Base-by-base conservation (phyloP, 2,797 vertebrate species). In the Selene dorsalis region DNA sequence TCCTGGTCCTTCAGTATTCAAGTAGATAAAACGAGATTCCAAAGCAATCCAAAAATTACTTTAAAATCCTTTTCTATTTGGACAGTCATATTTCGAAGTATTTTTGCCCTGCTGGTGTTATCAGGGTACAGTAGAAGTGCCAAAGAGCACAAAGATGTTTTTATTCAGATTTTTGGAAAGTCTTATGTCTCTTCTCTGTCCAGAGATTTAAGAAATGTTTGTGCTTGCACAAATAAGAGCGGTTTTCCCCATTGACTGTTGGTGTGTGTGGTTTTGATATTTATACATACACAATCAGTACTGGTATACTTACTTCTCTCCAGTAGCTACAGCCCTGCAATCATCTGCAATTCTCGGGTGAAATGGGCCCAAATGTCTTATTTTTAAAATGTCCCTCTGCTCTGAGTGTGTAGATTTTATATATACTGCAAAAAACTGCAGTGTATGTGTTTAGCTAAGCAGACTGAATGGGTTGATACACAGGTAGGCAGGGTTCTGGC, bases 401-500 rank as follows among this genome's bases (percentile, higher is more conserved):
- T 77, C 18, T n/a, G 8, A 70, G 52, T 48, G 1, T 68, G n/a
- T 55, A 64, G 26, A 50, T 77, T 58, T 35, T 35, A 43, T 69
- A 66, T 58, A 48, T 50, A 61, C 39, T 35, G 24, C 69, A 53
- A 76, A n/a, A 35, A 38, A 70, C 13, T 65, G 24, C 39, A 30
- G 38, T 45, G 56, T 17, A 32, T 50, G 24, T 18, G 35, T 90
- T 82, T 59, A 79, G 87, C 78, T 79, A 53, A 87, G 85, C 83
- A 86, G 71, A 79, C 82, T 84, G 60, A 79, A 82, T 53, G 30
- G 57, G 69, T 65, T 81, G 78, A 88, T 82, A 65, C 68, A 83
- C 73, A 84, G 76, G 85, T 85, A 80, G 53, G 69, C 73, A 81
- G 79, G 65, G 82, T 87, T 83, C 64, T 74, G 74, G 75, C 65